Base-by-base conservation (phyloP, 2,888 invertebrate species). In the Epirrhoe tristata region DNA sequence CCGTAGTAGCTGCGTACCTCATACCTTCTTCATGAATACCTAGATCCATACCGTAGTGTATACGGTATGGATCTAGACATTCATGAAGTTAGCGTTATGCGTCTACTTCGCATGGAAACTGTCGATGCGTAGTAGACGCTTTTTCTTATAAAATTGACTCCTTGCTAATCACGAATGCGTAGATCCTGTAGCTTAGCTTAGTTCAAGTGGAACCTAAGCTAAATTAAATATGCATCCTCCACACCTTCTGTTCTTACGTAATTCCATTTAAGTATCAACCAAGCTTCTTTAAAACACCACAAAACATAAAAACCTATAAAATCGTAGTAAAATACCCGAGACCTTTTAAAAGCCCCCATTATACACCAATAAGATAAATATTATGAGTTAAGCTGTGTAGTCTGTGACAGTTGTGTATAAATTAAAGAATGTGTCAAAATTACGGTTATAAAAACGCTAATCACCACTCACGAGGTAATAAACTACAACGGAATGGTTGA, bases 391-490 rank as follows among this genome's bases (percentile, higher is more conserved):
- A 56, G 46, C 51, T 36, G 46, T 34, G 54, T 32, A 48, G 58
- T 12, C 55, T 36, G 58, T 59, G 67, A 63, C 58, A 67, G 58
- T 54, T 51, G 63, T 59, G 53, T 63, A 58, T 56, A 62, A 51
- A 66, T 57, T 36, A 54, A 54, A 52, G 36, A 43, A 31, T 59
- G 55, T 54, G 58, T 66, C 50, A 58, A 58, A 63, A 63, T 67
- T 43, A 63, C 57, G 52, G 60, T 58, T 62, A 39, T 55, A 67
- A 58, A 53, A 51, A 36, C 53, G 46, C 34, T 63, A 63, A 53
- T 63, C 63, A 50, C 36, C 51, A 46, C 54, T 61, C 48, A 54
- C 58, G 58, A 58, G 62, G 48, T 32, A n/a, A 51, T 66, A 62
- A 63, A 61, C 46, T 39, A 56, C 48, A 39, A 24, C 5, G 1